These are phyloP conservation scores for Scomberomorus guttatus DNA, from an alignment of 2,797 vertebrate species.

Conservation along the genomic window DNA sequence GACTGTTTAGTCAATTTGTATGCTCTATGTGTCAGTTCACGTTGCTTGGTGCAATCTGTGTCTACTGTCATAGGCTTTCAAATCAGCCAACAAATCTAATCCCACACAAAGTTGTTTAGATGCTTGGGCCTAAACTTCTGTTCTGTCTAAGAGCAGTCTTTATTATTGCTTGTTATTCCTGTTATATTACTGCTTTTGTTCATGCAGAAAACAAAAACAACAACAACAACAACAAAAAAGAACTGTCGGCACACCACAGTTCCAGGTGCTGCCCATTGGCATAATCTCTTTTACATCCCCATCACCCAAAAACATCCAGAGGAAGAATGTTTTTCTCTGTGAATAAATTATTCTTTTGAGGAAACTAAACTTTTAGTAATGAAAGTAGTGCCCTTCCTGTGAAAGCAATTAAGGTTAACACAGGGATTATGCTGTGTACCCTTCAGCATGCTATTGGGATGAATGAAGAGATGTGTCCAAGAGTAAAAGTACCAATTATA, in stretches of 20 bases:
- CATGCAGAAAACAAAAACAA: no score
- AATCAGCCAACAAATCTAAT: slow-evolving; percentile 29
- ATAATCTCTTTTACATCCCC: no score
- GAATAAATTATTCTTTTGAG: background rate
- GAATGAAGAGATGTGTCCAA: background rate
- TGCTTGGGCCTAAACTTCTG: background rate
- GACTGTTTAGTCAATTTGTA: slow-evolving; percentile 36
- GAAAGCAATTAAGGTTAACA: background rate
- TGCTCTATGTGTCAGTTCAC: slow-evolving; percentile 30
- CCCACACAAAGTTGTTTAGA: background rate
- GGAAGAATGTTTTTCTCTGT: background rate
- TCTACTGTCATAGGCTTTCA: slow-evolving; percentile 32
- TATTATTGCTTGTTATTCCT: background rate
- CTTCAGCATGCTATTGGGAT: background rate
- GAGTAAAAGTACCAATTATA: background rate
- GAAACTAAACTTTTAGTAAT: background rate
- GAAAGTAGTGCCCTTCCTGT: no score
- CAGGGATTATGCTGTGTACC: background rate
- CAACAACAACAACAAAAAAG: background rate
- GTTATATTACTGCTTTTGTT: no score
- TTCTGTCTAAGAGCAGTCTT: background rate
- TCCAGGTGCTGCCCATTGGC: background rate
- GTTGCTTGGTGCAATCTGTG: slow-evolving; percentile 26
- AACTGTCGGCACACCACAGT: background rate
- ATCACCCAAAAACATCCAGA: background rate